These are phyloP conservation scores for Euplexia lucipara DNA, from an alignment of 2,888 invertebrate genomes.

Conservation along the genomic window DNA sequence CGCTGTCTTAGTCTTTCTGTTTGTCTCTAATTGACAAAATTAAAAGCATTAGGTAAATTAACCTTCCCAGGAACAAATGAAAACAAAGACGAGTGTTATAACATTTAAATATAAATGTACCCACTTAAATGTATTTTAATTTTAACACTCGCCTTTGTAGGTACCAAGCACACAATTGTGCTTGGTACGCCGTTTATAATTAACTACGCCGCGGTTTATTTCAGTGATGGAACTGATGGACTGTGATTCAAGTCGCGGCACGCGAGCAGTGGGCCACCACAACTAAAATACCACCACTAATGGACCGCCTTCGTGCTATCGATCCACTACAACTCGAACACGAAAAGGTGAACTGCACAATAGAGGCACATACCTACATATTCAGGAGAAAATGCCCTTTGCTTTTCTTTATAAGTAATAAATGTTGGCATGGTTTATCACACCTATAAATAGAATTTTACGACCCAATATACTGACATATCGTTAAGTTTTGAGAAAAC, in stretches of 20 bases:
- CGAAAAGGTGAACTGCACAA: conserved; percentile 30
- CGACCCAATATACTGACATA: not conserved
- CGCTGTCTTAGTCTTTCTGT: too few species aligned
- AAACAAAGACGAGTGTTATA: too few species aligned
- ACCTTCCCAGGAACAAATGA: too few species aligned
- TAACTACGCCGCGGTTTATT: conserved; percentile 51
- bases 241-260: conserved; percentile 56
- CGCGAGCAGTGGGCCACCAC: conserved; percentile 58
- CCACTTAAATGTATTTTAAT: too few species aligned
- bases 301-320: conserved; percentile 72
- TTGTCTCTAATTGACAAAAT: too few species aligned
- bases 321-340: conserved; percentile 69
- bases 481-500: not conserved
- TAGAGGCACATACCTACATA: not conserved
- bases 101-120: too few species aligned
- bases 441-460: conserved; percentile 7
- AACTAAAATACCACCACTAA: conserved; percentile 72
- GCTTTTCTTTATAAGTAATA: conserved; percentile 13
- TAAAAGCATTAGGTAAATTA: too few species aligned
- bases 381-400: conserved; percentile 11
- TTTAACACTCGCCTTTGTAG: too few species aligned
- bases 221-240: conserved; percentile 34
- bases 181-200: conserved; percentile 38
- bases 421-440: conserved; percentile 17
- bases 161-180: too few species aligned